Base-by-base conservation (phyloP, 1,140 invertebrate genomes). In the Papilio polytes region DNA sequence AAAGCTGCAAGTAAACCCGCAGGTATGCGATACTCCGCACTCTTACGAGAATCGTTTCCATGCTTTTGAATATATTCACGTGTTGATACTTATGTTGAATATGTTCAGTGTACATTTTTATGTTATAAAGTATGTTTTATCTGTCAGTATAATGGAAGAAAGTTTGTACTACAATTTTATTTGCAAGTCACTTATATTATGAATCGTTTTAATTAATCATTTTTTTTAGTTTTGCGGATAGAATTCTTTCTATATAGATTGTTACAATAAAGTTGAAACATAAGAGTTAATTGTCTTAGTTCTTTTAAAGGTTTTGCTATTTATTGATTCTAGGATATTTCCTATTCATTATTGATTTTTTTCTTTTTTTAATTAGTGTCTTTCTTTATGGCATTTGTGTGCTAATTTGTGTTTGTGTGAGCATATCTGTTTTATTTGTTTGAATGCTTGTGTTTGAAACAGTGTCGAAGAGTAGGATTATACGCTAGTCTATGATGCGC, bases 11-110 rank as follows among this genome's bases (percentile, higher is more conserved):
- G 74, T 76, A 76, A 48, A 76, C 9, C 46, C 44, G n/a, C 41
- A 74, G 73, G 46, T 74, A 74, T 46, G 73, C 73, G 41, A 46
- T 51, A 74, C 44, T 48, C 44, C n/a, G 44, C 36, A 44, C 44
- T 74, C 73, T 74, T 51, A 51, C 73, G 44, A 12, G 44, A 46
- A 74, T 74, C 73, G 73, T 74, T 74, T 48, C 44, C 73, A 74
- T 26, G 20, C 46, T 46, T 74, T 74, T 74, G 20, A 48, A 74
- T 74, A 51, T 51, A 74, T 74, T 74, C 20, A 74, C 44, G 12
- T 74, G 20, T 51, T 74, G 73, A 48, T 74, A 74, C n/a, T 74
- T 22, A 15, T 15, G 44, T 12, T n/a, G 41, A 53, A 51, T 51
- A 22, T 48, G 12, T 22, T 46, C 2, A 26, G 46, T 74, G 73